Percentiles rank a stretch among this genome's conserved stretches.
Evolutionary conservation across 2,113 vertebrate species (phyloP).

Genomic region (Phyllopteryx taeniolatus): DNA sequence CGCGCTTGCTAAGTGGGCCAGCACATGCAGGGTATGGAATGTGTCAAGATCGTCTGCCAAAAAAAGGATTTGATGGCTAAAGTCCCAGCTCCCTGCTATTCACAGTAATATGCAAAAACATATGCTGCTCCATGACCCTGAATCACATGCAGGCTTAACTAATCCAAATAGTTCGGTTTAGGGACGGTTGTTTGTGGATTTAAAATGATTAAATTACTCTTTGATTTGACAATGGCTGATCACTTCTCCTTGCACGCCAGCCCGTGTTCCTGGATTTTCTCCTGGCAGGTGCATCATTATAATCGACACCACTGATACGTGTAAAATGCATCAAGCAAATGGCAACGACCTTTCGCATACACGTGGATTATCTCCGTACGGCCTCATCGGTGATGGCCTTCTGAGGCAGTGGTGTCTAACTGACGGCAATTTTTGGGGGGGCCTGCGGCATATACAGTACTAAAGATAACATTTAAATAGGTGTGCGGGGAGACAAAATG

Average conservation of each 20-base stretch:
- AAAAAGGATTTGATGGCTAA: conserved; percentile 22
- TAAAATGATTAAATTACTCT: conserved; percentile 9
- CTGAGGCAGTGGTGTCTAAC: neutral
- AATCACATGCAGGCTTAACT: conserved; percentile 6
- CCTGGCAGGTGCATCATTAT: conserved; percentile 38
- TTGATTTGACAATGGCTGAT: conserved; percentile 1
- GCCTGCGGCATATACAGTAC: no score
- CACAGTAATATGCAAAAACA: conserved; percentile 27
- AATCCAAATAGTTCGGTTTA: conserved; percentile 1
- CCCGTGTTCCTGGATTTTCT: conserved; percentile 11
- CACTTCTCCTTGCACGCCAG: conserved; percentile 5
- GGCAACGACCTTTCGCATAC: conserved; percentile 50
- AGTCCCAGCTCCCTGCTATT: conserved; percentile 20
- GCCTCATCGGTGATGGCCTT: conserved; percentile 56
- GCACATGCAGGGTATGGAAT: conserved; percentile 25
- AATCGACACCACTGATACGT: conserved; percentile 44
- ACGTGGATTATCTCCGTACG: conserved; percentile 41
- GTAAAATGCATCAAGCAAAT: conserved; percentile 57
- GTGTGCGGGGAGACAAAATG: no score
- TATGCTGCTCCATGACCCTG: conserved; percentile 2
- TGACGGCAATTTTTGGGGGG: no score
- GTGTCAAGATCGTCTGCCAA: conserved; percentile 21
- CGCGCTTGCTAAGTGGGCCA: conserved; percentile 23
- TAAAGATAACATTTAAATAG: no score
- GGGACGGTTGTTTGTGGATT: neutral